These are phyloP conservation scores for Cinclus mexicanus DNA, from an alignment of 2,113 vertebrate genomes.

Conservation along the genomic window DNA sequence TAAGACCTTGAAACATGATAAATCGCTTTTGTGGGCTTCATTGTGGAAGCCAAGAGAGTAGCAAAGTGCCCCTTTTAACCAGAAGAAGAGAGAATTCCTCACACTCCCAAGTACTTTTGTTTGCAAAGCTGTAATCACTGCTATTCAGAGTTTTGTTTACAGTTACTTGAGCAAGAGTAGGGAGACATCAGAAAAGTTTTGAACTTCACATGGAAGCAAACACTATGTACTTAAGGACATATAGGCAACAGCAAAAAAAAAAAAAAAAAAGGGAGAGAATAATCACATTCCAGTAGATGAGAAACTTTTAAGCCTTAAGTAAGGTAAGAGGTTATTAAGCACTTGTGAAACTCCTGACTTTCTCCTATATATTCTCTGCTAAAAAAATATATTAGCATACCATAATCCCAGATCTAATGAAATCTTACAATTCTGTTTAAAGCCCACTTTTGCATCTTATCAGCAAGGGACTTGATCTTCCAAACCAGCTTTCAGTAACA, in stretches of 20 bases:
- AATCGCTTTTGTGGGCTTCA: not conserved
- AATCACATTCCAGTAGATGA: not conserved
- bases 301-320: not conserved
- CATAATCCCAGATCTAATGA: not conserved
- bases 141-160: not conserved
- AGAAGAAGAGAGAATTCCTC: not conserved
- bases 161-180: not conserved
- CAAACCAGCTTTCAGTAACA: not conserved
- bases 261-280: not conserved
- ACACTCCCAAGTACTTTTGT: not conserved
- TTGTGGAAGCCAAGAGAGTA: not conserved
- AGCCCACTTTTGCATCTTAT: not conserved
- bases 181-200: not conserved
- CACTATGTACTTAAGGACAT: not conserved
- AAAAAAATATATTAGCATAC: not conserved
- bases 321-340: not conserved
- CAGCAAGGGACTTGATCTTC: not conserved
- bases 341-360: not conserved
- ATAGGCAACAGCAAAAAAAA: not conserved
- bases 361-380: not conserved
- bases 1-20: not conserved
- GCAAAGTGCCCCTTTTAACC: not conserved
- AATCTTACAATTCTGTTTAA: not conserved
- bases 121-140: not conserved
- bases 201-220: not conserved